These are phyloP conservation scores for Suncus etruscus DNA, from an alignment of 2,113 vertebrate genomes.

Conservation along the genomic window DNA sequence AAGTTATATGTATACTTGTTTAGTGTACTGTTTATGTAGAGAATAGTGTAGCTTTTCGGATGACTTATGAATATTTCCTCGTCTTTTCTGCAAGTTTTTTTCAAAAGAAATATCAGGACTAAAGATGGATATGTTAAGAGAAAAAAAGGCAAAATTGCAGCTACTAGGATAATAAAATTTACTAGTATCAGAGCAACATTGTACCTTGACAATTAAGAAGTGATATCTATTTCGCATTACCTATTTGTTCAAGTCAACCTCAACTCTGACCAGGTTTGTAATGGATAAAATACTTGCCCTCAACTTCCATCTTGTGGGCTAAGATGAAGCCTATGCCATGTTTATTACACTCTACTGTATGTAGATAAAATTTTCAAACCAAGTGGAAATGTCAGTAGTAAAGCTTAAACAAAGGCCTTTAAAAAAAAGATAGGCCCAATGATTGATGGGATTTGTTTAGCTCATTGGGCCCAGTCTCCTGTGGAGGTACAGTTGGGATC, in stretches of 20 bases:
- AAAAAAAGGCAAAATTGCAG: background rate
- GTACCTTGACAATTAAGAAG: background rate
- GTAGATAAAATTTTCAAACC: conserved; percentile 26
- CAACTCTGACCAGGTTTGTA: background rate
- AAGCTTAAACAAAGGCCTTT: conserved; percentile 5
- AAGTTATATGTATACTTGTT: background rate
- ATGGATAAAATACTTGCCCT: background rate
- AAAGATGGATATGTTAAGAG: background rate
- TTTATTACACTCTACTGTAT: background rate
- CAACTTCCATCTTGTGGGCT: background rate
- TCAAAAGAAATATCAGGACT: background rate
- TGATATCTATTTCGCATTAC: background rate
- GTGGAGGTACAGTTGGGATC: background rate
- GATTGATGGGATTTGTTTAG: conserved; percentile 11
- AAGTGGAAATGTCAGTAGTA: background rate
- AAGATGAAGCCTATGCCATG: background rate
- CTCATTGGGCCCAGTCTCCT: background rate
- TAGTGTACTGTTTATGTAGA: background rate
- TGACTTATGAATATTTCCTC: background rate
- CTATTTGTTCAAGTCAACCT: background rate
- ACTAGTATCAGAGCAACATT: background rate
- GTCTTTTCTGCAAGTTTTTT: background rate
- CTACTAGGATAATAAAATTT: background rate
- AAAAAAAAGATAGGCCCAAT: background rate
- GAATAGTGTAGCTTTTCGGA: background rate